phyloP scores from a whole-genome alignment of 2,113 vertebrate genomes.

The Pedetes capensis region DNA sequence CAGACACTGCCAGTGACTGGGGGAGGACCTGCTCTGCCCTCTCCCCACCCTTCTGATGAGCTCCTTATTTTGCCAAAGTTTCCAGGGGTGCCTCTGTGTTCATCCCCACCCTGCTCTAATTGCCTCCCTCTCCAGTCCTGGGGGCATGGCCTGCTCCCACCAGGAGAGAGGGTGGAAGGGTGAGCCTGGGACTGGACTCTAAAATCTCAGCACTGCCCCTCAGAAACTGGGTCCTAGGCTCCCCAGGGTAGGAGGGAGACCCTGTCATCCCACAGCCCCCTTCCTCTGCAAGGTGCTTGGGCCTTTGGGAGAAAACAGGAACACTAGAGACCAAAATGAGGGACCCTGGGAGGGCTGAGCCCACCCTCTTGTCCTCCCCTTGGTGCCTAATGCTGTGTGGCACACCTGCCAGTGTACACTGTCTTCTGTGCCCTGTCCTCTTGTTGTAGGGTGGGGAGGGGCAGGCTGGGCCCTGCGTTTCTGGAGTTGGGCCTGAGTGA shows the following conservation, averaged over 20 bases:
- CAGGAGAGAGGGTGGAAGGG: conserved; percentile 29
- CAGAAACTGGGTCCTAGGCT: conserved; percentile 22
- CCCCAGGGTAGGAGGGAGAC: conserved; percentile 22
- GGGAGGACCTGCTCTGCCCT: conserved; percentile 69
- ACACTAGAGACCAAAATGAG: conserved; percentile 79
- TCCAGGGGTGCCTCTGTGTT: conserved; percentile 68
- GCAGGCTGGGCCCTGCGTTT: conserved; percentile 37
- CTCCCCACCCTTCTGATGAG: conserved; percentile 58
- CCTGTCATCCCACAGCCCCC: conserved; percentile 15
- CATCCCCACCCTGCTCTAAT: conserved; percentile 47
- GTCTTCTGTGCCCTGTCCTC: neutral
- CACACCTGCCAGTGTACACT: neutral
- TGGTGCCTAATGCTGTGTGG: conserved; percentile 50
- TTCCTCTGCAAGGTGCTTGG: conserved; percentile 71
- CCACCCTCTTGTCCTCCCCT: conserved; percentile 47
- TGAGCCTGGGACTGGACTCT: conserved; percentile 58
- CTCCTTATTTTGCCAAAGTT: conserved; percentile 79
- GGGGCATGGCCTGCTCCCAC: conserved; percentile 33
- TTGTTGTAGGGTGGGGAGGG: neutral
- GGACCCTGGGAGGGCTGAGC: conserved; percentile 46
- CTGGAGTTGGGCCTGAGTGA: conserved; percentile 7
- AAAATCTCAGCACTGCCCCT: conserved; percentile 60
- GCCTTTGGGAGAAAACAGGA: conserved; percentile 72
- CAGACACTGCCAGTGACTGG: neutral
- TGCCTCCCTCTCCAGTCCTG: neutral